A percentile compares a stretch with the other conserved stretches of the same genome.
phyloP scores from a whole-genome alignment of 2,888 invertebrate species.

The Drosophila maculinotata region DNA sequence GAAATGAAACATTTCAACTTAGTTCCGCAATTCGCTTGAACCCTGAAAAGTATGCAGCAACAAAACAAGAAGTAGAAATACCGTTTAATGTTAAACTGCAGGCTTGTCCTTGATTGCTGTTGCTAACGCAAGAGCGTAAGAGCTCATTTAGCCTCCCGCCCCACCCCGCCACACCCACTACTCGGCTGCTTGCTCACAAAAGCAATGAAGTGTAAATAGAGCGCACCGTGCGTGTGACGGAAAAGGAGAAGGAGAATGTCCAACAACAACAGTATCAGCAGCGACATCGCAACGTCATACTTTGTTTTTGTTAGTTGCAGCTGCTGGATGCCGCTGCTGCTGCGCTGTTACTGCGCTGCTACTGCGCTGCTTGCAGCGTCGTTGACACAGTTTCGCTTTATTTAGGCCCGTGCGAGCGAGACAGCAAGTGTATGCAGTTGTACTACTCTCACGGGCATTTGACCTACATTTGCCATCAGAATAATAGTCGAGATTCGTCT shows the following conservation, averaged over 20 bases:
- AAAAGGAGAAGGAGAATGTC: constrained; percentile 18
- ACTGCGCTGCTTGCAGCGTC: constrained; percentile 34
- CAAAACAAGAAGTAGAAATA: constrained; percentile 1
- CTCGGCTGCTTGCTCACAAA: no score
- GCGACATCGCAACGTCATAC: background rate
- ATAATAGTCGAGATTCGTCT: constrained; percentile 8
- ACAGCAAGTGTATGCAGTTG: background rate
- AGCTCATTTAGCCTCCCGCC: no score
- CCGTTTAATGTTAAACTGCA: constrained; percentile 20
- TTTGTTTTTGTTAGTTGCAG: constrained; percentile 21
- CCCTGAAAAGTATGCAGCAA: constrained; percentile 62
- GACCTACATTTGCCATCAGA: constrained; percentile 46
- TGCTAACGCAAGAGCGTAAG: no score
- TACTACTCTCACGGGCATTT: constrained; percentile 17
- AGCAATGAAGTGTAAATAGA: constrained; percentile 10
- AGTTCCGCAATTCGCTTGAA: constrained; percentile 7
- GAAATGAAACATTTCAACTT: constrained; percentile 10
- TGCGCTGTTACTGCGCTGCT: constrained; percentile 20
- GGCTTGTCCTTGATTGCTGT: constrained; percentile 47
- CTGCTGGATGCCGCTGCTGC: no score
- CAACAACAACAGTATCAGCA: no score
- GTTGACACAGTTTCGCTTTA: constrained; percentile 74
- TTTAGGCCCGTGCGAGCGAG: constrained; percentile 49
- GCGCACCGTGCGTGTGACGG: constrained; percentile 8
- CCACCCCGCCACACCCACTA: no score